phyloP scores from a whole-genome alignment of 2,797 vertebrate genomes.

The Todus mexicanus region DNA sequence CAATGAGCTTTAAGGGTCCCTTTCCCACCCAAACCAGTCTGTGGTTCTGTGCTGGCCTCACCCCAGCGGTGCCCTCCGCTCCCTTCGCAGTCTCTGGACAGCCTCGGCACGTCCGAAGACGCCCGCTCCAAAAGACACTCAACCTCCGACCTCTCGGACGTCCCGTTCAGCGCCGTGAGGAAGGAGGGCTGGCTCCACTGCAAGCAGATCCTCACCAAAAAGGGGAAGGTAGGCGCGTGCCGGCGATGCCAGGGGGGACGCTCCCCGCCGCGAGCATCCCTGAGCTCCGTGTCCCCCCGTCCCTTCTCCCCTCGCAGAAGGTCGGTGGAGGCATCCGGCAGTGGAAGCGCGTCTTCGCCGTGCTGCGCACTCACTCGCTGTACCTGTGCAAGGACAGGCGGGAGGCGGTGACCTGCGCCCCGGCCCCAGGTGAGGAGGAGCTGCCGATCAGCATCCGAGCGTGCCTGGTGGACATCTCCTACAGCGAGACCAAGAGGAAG shows the following conservation, averaged over 20 bases:
- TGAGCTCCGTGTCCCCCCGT: not conserved
- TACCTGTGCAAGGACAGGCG: constrained; percentile 97
- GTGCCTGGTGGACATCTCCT: constrained; percentile 98
- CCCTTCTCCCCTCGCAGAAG: constrained; percentile 78
- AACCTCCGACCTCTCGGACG: constrained; percentile 90
- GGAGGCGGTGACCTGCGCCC: constrained; percentile 85
- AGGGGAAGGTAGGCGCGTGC: constrained; percentile 87
- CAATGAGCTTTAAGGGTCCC: not conserved
- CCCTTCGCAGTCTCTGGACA: constrained; percentile 86
- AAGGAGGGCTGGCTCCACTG: constrained; percentile 96
- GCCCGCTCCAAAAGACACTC: constrained; percentile 92
- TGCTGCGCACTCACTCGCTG: constrained; percentile 89
- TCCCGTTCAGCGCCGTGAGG: constrained; percentile 86
- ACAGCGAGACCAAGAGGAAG: constrained; percentile 97
- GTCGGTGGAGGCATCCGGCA: constrained; percentile 93
- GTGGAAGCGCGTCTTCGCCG: constrained; percentile 93
- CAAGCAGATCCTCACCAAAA: constrained; percentile 96
- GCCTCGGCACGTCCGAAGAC: constrained; percentile 86
- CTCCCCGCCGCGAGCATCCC: not conserved
- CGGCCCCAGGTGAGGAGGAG: constrained; percentile 87
- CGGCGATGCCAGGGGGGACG: not conserved
- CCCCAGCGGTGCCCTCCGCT: not conserved
- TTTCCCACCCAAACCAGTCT: not conserved
- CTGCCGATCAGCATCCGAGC: constrained; percentile 94
- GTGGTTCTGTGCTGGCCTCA: not conserved